Evolutionary conservation across 2,113 vertebrate genomes (phyloP), one percentile per base, ranked within the genome.

Genomic region (Stegastes partitus): DNA sequence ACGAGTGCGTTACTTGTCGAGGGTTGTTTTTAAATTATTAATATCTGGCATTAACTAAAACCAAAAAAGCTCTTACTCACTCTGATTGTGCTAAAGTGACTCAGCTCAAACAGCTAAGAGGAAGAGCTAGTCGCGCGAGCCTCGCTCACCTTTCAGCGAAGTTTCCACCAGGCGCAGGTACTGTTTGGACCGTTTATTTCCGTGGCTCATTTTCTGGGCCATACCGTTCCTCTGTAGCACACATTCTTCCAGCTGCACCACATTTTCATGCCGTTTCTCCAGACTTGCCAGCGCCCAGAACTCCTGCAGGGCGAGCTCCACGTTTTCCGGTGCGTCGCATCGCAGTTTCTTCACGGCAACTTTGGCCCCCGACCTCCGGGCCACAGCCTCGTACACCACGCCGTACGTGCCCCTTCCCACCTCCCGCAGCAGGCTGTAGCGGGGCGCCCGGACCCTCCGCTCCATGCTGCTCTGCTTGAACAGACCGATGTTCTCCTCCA

Each of bases 161-260:
- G 97, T 98, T 95, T 99, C 97, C 79, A 99, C 97, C 90, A 98
- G 94, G n/a, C 96, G 94, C 86, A 98, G 94, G 93, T 98, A 98
- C 68, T 97, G 96, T 84, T 95, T 95, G 22, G 95, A 96, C 83
- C 89, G 94, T 85, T 96, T 97, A 92, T 96, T 96, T n/a, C 97
- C 97, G 76, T 97, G 97, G 79, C 96, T 97, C 96, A 99, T 97
- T 66, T 95, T 96, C 94, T 98, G 97, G 44, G 96, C 97, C 88
- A 97, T 87, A 49, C 96, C 96, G 89, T 96, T 96, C 82, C 95
- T 95, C 91, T 99, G 97, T 74, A 99, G 94, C 64, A 99, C 97
- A 63, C 97, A 98, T 91, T 99, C 97, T 80, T 99, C 96, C 87
- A 98, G 94, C 76, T 96, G 96, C 49, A 99, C 96, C 51, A 99